These are phyloP conservation scores for Noctua pronuba DNA, from an alignment of 2,888 invertebrate genomes.

Conservation along the genomic window DNA sequence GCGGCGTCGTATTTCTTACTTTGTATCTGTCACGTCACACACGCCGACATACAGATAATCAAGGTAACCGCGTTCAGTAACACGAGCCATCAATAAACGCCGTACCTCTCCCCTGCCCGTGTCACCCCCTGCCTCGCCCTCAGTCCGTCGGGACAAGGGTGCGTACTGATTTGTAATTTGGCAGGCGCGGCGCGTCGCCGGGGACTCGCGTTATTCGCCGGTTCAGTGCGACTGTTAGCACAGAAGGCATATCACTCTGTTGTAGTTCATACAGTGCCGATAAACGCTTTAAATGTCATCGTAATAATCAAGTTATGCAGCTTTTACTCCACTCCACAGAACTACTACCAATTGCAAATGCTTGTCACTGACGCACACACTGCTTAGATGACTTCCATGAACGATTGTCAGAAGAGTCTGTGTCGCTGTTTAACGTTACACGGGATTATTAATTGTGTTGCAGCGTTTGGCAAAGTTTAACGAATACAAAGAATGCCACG, in stretches of 20 bases:
- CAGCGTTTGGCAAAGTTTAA: not conserved
- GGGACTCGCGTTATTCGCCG: slow-evolving; percentile 21
- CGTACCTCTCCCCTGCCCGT: slow-evolving; percentile 29
- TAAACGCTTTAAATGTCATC: not conserved
- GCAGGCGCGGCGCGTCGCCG: slow-evolving; percentile 57
- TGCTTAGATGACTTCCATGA: not conserved
- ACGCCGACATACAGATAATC: slow-evolving; percentile 61
- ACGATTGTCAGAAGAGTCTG: not conserved
- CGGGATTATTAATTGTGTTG: not conserved
- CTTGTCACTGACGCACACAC: not conserved
- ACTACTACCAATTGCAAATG: not conserved
- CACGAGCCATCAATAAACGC: slow-evolving; percentile 71
- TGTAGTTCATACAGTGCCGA: not conserved
- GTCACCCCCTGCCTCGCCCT: slow-evolving; percentile 28
- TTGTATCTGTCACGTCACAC: slow-evolving; percentile 53
- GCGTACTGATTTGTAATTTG: slow-evolving; percentile 75
- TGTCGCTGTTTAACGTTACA: not conserved
- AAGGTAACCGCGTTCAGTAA: slow-evolving; percentile 66
- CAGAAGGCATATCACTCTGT: slow-evolving; percentile 24
- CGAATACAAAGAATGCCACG: too few relatives aligned
- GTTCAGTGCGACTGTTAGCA: not conserved
- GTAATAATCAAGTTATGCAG: not conserved
- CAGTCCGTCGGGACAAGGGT: slow-evolving; percentile 62
- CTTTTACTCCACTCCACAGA: too few relatives aligned
- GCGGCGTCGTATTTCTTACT: slow-evolving; percentile 50